These are phyloP conservation scores for Meloe dianella DNA, from an alignment of 2,888 invertebrate genomes.

Conservation along the genomic window DNA sequence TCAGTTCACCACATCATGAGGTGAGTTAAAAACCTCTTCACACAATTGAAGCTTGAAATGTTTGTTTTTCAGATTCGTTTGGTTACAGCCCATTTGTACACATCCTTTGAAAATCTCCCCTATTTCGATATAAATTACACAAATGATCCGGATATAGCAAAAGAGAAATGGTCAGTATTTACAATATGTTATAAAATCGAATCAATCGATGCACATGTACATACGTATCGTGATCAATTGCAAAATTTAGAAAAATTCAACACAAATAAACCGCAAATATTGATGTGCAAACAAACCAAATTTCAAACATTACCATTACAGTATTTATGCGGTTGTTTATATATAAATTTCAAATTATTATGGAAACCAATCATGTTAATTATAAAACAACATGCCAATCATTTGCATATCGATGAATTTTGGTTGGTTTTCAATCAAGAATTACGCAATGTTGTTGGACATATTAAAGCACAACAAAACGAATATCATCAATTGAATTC, in stretches of 20 bases:
- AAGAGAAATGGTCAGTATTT: slow-evolving; percentile 67
- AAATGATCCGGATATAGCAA: slow-evolving; percentile 49
- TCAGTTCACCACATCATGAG: slow-evolving; percentile 72
- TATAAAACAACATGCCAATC: slow-evolving; percentile 75
- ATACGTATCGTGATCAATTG: slow-evolving; percentile 81
- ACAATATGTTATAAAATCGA: slow-evolving; percentile 74
- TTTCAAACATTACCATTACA: slow-evolving; percentile 72
- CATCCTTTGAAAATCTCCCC: slow-evolving; percentile 67
- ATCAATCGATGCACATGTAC: slow-evolving; percentile 72
- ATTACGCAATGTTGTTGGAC: slow-evolving; percentile 63
- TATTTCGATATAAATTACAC: slow-evolving; percentile 59
- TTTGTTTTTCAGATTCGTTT: slow-evolving; percentile 67
- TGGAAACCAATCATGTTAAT: slow-evolving; percentile 86
- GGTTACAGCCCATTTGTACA: slow-evolving; percentile 75
- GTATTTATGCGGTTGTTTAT: slow-evolving; percentile 82
- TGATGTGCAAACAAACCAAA: slow-evolving; percentile 63
- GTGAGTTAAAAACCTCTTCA: slow-evolving; percentile 64
- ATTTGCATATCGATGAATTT: slow-evolving; percentile 67
- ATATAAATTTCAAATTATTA: slow-evolving; percentile 85
- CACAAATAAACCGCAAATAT: slow-evolving; percentile 64
- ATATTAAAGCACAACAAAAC: slow-evolving; percentile 50
- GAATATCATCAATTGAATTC: slow-evolving; percentile 20
- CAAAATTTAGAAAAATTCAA: slow-evolving; percentile 76
- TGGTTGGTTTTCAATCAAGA: slow-evolving; percentile 74
- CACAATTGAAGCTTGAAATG: too few species aligned